Conservation (phyloP, 2,797 vertebrate species). For the Tadarida brasiliensis region DNA sequence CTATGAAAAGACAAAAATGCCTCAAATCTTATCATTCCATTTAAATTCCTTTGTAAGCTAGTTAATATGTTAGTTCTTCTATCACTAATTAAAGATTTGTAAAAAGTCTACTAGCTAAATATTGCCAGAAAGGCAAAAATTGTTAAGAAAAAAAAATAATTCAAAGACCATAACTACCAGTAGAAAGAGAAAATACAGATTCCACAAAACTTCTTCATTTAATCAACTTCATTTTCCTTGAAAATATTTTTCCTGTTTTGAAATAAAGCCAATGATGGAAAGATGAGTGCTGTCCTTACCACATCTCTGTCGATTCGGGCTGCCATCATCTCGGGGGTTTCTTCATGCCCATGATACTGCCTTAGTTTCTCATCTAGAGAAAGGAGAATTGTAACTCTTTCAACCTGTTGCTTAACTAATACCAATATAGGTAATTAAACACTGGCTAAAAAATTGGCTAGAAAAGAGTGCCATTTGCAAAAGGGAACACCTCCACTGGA, state of each 20-base stretch:
- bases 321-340: constrained; percentile 90
- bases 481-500: neutral
- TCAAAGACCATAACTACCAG: neutral
- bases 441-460: neutral
- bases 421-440: neutral
- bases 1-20: neutral
- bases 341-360: constrained; percentile 87
- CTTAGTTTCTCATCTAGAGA: constrained; percentile 90
- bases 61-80: neutral
- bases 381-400: neutral
- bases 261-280: neutral
- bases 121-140: constrained; percentile 24
- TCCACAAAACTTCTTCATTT: neutral
- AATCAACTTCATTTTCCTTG: neutral
- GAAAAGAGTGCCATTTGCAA: neutral
- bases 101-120: constrained; percentile 1
- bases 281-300: constrained; percentile 85
- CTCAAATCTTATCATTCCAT: neutral
- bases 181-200: neutral
- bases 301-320: constrained; percentile 95
- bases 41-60: neutral
- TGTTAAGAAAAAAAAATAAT: constrained; percentile 22
- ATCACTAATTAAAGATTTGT: neutral
- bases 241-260: neutral
- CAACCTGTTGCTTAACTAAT: neutral